Evolutionary conservation across 2,888 invertebrate species (phyloP).

Genomic region (Taphrorychus bicolor): DNA sequence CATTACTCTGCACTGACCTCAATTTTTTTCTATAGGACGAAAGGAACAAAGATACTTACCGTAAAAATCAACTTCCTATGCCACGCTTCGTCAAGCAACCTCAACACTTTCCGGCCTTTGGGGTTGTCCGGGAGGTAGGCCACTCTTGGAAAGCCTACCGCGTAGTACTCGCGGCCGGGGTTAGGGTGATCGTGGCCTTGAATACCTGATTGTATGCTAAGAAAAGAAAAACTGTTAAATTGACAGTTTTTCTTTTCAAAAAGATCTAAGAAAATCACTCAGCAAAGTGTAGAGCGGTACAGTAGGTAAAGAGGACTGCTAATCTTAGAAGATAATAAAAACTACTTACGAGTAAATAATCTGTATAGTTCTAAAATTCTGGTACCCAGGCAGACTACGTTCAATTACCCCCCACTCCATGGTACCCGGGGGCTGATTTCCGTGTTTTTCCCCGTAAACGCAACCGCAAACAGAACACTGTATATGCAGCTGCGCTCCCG

Average conservation of each 20-base stretch:
- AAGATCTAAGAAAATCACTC: too few species aligned
- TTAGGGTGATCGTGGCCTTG: constrained; percentile 82
- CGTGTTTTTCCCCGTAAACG: constrained; percentile 80
- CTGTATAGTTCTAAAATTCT: constrained; percentile 76
- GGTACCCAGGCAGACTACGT: constrained; percentile 73
- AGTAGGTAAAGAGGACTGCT: too few species aligned
- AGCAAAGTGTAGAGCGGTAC: too few species aligned
- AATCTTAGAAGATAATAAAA: neutral
- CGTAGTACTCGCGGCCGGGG: constrained; percentile 86
- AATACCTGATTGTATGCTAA: constrained; percentile 85
- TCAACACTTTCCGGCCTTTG: constrained; percentile 78
- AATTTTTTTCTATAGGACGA: too few species aligned
- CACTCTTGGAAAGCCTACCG: constrained; percentile 84
- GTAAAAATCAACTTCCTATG: constrained; percentile 84
- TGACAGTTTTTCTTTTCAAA: too few species aligned
- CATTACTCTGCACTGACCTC: too few species aligned
- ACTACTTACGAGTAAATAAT: constrained; percentile 78
- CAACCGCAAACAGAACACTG: constrained; percentile 88
- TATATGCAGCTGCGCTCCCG: constrained; percentile 68
- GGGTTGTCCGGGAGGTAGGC: constrained; percentile 86
- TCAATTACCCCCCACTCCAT: constrained; percentile 83
- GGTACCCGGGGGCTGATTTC: constrained; percentile 82
- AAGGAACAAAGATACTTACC: too few species aligned
- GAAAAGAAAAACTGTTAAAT: too few species aligned
- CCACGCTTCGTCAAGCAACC: constrained; percentile 82